Evolutionary conservation across 2,797 vertebrate genomes (phyloP).

Genomic region (Hippoglossus hippoglossus): DNA sequence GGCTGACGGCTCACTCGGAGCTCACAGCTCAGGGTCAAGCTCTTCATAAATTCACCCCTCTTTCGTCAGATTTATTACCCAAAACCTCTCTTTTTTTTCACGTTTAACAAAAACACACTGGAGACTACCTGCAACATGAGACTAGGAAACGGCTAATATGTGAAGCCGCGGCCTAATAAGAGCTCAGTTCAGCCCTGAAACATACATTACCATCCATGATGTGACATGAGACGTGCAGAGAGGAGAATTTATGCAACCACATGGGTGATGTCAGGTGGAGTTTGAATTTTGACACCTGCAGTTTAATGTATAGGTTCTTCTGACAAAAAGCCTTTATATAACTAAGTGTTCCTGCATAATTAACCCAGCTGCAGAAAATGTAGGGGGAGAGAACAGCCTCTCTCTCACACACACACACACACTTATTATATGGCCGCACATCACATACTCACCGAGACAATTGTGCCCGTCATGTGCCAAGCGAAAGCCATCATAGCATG

Average conservation of each 20-base stretch:
- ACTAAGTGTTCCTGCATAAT: constrained; percentile 28
- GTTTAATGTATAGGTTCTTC: constrained; percentile 34
- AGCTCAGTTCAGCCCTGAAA: constrained; percentile 42
- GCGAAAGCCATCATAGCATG: constrained; percentile 97
- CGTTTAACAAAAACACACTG: constrained; percentile 40
- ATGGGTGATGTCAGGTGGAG: constrained; percentile 43
- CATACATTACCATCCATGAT: constrained; percentile 60
- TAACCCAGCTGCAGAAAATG: constrained; percentile 8
- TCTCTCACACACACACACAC: constrained; percentile 1
- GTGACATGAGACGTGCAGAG: constrained; percentile 43
- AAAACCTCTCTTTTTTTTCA: constrained; percentile 26
- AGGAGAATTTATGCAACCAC: constrained; percentile 55
- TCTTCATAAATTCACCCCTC: constrained; percentile 70
- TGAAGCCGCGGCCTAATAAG: constrained; percentile 45
- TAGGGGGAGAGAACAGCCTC: neutral
- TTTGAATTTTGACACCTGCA: constrained; percentile 44
- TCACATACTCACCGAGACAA: constrained; percentile 91
- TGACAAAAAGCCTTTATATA: constrained; percentile 37
- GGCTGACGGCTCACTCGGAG: constrained; percentile 54
- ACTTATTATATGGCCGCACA: neutral
- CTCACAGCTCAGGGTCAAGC: constrained; percentile 67
- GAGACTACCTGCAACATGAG: constrained; percentile 48
- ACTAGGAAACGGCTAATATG: constrained; percentile 50
- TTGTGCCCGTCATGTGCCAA: constrained; percentile 97
- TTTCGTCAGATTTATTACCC: constrained; percentile 54